Base-by-base conservation (phyloP, 2,113 vertebrate genomes). In the Urocolius indicus region DNA sequence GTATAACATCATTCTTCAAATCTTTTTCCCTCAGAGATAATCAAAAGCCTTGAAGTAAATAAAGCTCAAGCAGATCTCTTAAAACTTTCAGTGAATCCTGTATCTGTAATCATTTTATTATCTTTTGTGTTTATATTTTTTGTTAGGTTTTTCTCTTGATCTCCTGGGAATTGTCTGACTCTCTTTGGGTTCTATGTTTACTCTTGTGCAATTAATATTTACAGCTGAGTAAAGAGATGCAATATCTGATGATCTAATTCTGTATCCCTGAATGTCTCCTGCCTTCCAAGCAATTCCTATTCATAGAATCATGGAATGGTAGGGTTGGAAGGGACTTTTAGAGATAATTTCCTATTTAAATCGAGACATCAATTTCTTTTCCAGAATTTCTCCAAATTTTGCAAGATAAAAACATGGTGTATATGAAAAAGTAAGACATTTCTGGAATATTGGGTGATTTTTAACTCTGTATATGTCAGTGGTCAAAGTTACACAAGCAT, bases 381-480 rank as follows among this genome's bases (percentile, higher is more conserved):
- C n/a, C 63, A 76, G 62, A 74, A 55, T 52, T 71, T 61, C 15
- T 73, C 75, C 73, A 24, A 48, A 63, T 93, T 95, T 93, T 82
- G 17, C 66, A 61, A 54, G 49, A 82, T 79, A 96, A 87, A 77
- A 23, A 5, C 14, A 32, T n/a, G 34, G 36, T 79, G 79, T 36
- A 83, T 68, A 89, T 41, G 81, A 71, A 85, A 59, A 55, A 73
- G 88, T 27, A 78, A 75, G 38, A 69, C 85, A 82, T 95, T 94
- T 85, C 74, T 88, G 78, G 74, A 89, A 87, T 87, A 75, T 6
- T 91, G 61, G 26, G 29, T 34, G 82, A 71, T 92, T 93, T 96
- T 95, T 89, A 78, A 84, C 59, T 92, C 68, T 90, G 57, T 78
- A 23, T 84, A 94, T 80, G 86, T 93, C 82, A 80, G 83, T 84